phyloP scores from a whole-genome alignment of 2,888 invertebrate species.

The Diplazon laetatorius region DNA sequence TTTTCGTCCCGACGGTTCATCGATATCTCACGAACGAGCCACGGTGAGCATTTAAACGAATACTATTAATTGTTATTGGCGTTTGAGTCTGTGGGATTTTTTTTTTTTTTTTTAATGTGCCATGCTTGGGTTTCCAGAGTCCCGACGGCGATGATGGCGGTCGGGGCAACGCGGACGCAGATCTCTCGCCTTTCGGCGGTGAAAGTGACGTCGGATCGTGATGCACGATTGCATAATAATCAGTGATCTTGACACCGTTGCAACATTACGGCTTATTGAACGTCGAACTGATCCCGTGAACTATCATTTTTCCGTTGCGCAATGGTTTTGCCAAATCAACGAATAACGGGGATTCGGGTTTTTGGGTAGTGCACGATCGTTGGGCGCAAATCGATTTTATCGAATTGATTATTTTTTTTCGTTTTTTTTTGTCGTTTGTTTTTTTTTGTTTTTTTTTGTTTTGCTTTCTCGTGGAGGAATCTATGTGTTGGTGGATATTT shows the following conservation, averaged over 20 bases:
- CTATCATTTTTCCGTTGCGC: not conserved
- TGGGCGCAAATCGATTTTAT: too few relatives aligned
- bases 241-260: slow-evolving; percentile 44
- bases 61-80: slow-evolving; percentile 49
- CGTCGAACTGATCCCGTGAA: slow-evolving; percentile 22
- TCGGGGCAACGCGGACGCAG: slow-evolving; percentile 18
- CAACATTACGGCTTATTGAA: slow-evolving; percentile 31
- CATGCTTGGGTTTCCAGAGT: not conserved
- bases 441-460: too few relatives aligned
- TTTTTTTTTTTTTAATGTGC: not conserved
- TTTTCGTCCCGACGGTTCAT: too few relatives aligned
- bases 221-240: slow-evolving; percentile 38
- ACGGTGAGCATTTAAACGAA: slow-evolving; percentile 28
- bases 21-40: not conserved
- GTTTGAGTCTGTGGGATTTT: slow-evolving; percentile 14
- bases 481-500: too few relatives aligned
- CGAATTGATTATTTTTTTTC: too few relatives aligned
- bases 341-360: too few relatives aligned
- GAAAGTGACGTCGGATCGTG: slow-evolving; percentile 71
- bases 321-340: slow-evolving; percentile 18
- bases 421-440: too few relatives aligned
- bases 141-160: not conserved
- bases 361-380: too few relatives aligned
- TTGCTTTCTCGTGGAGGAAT: too few relatives aligned
- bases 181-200: slow-evolving; percentile 67